Evolutionary conservation across 1,140 invertebrate genomes (phyloP).

Genomic region (Kradibia gibbosae): DNA sequence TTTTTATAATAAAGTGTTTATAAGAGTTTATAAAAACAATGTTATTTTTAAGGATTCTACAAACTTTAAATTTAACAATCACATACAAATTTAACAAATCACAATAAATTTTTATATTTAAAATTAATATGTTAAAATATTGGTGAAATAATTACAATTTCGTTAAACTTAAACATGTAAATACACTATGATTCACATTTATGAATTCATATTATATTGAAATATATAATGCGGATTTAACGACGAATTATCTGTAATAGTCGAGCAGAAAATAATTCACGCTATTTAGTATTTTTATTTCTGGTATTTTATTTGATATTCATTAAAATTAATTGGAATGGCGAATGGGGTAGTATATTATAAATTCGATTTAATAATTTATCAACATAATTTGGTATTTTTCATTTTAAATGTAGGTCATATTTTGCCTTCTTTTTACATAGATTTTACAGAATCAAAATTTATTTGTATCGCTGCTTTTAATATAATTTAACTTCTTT

Average conservation of each 20-base stretch:
- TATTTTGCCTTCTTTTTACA: slow-evolving; percentile 29
- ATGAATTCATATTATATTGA: too few species aligned
- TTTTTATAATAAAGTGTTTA: background rate
- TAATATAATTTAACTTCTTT: slow-evolving; percentile 25
- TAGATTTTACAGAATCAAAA: slow-evolving; percentile 36
- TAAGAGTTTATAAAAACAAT: background rate
- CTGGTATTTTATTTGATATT: background rate
- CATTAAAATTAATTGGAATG: slow-evolving; percentile 4
- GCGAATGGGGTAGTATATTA: background rate
- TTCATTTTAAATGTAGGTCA: slow-evolving; percentile 44
- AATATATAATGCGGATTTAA: background rate
- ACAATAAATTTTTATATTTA: too few species aligned
- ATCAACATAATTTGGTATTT: slow-evolving; percentile 15
- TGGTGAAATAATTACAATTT: too few species aligned
- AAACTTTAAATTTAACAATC: background rate
- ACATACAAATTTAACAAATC: too few species aligned
- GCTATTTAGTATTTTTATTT: background rate
- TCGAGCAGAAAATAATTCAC: background rate
- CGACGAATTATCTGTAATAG: background rate
- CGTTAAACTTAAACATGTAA: too few species aligned
- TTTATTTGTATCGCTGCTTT: slow-evolving; percentile 33
- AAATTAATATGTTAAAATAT: too few species aligned
- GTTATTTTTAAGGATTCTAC: background rate
- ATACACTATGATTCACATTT: too few species aligned
- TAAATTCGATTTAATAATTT: background rate